Percentiles rank a stretch among this genome's conserved stretches.
Evolutionary conservation across 2,113 vertebrate species (phyloP).

Genomic region (Oriolus oriolus): DNA sequence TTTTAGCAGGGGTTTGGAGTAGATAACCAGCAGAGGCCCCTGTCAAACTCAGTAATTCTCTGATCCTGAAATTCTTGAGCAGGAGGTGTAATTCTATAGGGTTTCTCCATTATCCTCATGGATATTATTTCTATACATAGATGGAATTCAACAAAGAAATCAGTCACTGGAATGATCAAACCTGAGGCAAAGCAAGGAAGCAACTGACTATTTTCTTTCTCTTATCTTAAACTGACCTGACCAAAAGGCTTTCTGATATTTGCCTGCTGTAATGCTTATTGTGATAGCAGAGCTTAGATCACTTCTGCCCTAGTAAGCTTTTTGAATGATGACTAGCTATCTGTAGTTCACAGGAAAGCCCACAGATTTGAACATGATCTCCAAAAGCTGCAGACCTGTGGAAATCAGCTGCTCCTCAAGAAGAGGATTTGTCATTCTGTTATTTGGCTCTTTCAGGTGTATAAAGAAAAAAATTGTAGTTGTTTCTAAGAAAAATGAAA

Average conservation of each 20-base stretch:
- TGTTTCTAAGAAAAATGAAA: not conserved
- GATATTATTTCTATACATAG: not conserved
- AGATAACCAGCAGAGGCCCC: not conserved
- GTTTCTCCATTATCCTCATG: not conserved
- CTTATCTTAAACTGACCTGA: not conserved
- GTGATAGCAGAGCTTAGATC: not conserved
- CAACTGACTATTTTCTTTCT: not conserved
- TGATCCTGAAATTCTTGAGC: not conserved
- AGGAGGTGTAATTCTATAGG: not conserved
- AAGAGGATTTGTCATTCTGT: not conserved
- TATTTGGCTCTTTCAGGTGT: not conserved
- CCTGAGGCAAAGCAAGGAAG: not conserved
- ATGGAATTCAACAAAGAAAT: not conserved
- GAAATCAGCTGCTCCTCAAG: not conserved
- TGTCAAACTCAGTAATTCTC: not conserved
- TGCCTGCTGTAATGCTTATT: not conserved
- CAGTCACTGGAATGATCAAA: not conserved
- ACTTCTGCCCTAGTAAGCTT: not conserved
- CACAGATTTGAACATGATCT: not conserved
- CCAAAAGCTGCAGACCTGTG: not conserved
- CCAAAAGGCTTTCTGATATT: not conserved
- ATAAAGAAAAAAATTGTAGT: not conserved
- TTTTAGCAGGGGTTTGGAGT: not conserved
- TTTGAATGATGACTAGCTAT: not conserved
- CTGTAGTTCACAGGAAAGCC: not conserved